A percentile compares a stretch with the other conserved stretches of the same genome.
Evolutionary conservation across 2,888 invertebrate species (phyloP).

Genomic region (Linyphia triangularis): DNA sequence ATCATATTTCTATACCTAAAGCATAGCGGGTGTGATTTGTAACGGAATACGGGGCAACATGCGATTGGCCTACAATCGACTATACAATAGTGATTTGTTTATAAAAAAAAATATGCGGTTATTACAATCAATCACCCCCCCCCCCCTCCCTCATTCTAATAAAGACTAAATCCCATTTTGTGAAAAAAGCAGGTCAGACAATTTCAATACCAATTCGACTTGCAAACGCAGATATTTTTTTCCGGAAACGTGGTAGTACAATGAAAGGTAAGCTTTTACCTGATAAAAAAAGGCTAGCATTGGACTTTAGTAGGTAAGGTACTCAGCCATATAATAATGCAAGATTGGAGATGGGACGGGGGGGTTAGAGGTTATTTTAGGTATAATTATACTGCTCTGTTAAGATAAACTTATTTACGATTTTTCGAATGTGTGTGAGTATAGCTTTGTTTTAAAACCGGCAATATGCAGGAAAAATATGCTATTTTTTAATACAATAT

Average conservation of each 20-base stretch:
- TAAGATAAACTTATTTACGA: no score
- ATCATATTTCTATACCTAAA: constrained; percentile 30
- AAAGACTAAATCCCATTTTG: neutral
- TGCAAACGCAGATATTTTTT: neutral
- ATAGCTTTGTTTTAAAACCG: no score
- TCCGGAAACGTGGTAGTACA: neutral
- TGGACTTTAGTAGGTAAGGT: neutral
- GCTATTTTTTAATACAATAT: no score
- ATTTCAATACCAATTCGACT: neutral
- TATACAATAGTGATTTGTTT: neutral
- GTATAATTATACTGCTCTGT: no score
- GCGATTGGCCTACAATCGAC: constrained; percentile 43
- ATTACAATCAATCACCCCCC: neutral
- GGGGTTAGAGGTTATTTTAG: no score
- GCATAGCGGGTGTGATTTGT: neutral
- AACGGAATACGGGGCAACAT: constrained; percentile 24
- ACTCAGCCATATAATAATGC: no score
- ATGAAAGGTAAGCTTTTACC: neutral
- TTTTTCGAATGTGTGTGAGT: no score
- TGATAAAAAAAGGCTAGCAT: neutral
- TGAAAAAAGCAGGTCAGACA: neutral
- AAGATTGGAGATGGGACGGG: no score
- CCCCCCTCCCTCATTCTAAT: neutral
- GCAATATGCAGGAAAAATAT: no score
- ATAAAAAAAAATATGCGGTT: neutral